Evolutionary conservation across 2,113 vertebrate genomes (phyloP).

Genomic region (Oreochromis niloticus): DNA sequence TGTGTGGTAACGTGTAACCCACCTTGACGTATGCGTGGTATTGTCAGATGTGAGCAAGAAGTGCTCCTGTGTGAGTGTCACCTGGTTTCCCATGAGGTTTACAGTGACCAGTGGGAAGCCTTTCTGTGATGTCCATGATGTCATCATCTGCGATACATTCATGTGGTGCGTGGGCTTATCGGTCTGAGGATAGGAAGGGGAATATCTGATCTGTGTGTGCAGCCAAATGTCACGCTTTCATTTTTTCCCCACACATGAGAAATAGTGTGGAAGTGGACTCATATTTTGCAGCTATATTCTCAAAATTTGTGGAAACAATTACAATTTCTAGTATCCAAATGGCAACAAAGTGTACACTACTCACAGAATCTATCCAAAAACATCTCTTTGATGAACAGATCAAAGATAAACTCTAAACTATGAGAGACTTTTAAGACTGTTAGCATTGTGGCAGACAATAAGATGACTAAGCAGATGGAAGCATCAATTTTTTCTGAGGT

Average conservation of each 20-base stretch:
- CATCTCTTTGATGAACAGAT: not conserved
- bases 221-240: not conserved
- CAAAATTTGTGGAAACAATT: not conserved
- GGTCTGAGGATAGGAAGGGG: not conserved
- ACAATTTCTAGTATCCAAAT: not conserved
- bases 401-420: not conserved
- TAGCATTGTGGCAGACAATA: not conserved
- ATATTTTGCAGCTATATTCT: not conserved
- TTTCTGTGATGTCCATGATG: slow-evolving; percentile 88
- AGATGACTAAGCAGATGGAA: not conserved
- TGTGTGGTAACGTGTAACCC: not conserved
- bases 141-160: slow-evolving; percentile 88
- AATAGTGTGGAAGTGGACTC: not conserved
- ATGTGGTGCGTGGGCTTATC: slow-evolving; percentile 72
- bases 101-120: slow-evolving; percentile 92
- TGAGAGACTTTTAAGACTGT: not conserved
- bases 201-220: not conserved
- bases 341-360: not conserved
- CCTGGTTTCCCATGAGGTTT: slow-evolving; percentile 68
- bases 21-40: slow-evolving; percentile 71
- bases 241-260: not conserved
- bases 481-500: not conserved
- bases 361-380: not conserved
- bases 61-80: slow-evolving; percentile 83
- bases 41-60: slow-evolving; percentile 79